phyloP scores from a whole-genome alignment of 2,113 vertebrate genomes.

The Carlito syrichta region DNA sequence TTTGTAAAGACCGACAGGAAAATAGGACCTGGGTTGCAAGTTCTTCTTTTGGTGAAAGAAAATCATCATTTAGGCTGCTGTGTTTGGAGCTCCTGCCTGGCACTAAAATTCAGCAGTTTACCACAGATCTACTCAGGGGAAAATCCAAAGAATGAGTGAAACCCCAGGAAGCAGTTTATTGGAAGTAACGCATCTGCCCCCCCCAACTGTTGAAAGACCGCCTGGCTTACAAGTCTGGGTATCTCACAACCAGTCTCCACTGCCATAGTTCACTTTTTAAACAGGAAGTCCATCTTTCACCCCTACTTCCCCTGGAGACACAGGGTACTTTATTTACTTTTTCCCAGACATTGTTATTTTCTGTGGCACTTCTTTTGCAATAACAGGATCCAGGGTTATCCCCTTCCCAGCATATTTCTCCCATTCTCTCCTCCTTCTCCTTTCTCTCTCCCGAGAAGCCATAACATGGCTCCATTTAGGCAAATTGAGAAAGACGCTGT shows the following conservation, averaged over 20 bases:
- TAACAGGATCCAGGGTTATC: neutral
- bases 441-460: neutral
- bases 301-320: neutral
- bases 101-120: neutral
- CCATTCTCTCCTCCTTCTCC: neutral
- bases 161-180: neutral
- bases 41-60: neutral
- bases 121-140: conserved; percentile 15
- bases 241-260: neutral
- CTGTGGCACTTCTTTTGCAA: neutral
- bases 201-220: neutral
- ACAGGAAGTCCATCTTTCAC: neutral
- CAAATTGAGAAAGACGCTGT: neutral
- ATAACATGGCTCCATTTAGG: neutral
- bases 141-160: neutral
- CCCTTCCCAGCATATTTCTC: neutral
- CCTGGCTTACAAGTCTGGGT: neutral
- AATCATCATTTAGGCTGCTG: neutral
- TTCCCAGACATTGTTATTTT: neutral
- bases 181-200: neutral
- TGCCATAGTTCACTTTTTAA: neutral
- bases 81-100: neutral
- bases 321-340: neutral
- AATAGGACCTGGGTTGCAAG: neutral
- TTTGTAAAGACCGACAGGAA: neutral